Conservation (phyloP, 2,797 vertebrate species). For the Crenichthys baileyi region DNA sequence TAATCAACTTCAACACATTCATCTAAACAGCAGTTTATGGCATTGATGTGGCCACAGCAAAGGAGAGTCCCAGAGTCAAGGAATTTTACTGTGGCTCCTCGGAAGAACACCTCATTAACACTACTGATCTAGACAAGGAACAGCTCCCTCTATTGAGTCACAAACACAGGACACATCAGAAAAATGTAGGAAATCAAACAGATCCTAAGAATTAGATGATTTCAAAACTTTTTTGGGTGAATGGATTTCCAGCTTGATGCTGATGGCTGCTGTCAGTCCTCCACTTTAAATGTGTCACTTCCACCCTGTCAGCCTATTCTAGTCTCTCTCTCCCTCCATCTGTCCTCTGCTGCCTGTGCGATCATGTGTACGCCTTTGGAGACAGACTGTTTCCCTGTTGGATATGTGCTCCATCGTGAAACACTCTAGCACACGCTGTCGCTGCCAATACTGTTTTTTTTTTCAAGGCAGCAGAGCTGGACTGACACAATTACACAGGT, state of each 20-base stretch:
- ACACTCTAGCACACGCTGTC: slow-evolving; percentile 12
- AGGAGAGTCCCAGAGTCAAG: too few species aligned
- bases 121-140: not conserved
- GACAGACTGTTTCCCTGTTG: slow-evolving; percentile 33
- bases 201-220: slow-evolving; percentile 10
- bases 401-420: slow-evolving; percentile 30
- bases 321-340: slow-evolving; percentile 19
- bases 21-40: too few species aligned
- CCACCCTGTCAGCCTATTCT: slow-evolving; percentile 61
- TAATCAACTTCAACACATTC: too few species aligned
- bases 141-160: not conserved
- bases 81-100: not conserved
- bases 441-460: slow-evolving; percentile 35
- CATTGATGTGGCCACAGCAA: too few species aligned
- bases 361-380: not conserved
- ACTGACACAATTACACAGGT: slow-evolving; percentile 67
- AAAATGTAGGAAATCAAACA: not conserved
- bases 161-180: not conserved
- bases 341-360: slow-evolving; percentile 12
- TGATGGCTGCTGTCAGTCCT: slow-evolving; percentile 46
- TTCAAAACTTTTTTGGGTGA: slow-evolving; percentile 7
- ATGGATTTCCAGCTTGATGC: slow-evolving; percentile 32
- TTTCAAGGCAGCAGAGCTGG: slow-evolving; percentile 33
- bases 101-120: not conserved
- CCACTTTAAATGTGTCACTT: slow-evolving; percentile 55